These are phyloP conservation scores for Leucoraja erinaceus DNA, from an alignment of 2,113 vertebrate genomes.

Conservation along the genomic window DNA sequence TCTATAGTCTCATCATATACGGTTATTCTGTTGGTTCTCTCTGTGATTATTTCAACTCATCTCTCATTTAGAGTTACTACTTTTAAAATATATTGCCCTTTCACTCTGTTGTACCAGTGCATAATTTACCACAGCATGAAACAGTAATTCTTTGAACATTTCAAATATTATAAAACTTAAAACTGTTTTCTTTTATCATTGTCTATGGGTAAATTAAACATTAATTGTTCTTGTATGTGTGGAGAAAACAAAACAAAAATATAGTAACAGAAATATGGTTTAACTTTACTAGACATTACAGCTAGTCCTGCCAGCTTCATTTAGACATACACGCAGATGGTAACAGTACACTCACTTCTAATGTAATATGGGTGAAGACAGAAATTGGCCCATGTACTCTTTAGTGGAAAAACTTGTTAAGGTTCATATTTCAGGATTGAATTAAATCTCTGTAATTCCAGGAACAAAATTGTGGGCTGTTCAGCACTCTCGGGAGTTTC, in stretches of 20 bases:
- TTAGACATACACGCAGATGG: slow-evolving; percentile 20
- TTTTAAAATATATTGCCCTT: neutral
- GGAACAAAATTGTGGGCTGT: neutral
- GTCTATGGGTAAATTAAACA: neutral
- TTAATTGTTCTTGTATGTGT: neutral
- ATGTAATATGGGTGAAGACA: neutral
- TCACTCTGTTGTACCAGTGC: neutral
- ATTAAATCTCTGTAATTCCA: slow-evolving; percentile 29
- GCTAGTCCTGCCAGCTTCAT: slow-evolving; percentile 24
- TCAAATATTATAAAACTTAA: neutral
- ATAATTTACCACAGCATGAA: neutral
- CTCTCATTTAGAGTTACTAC: neutral
- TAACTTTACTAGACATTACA: slow-evolving; percentile 17
- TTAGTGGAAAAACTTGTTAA: slow-evolving; percentile 37
- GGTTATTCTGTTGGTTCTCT: neutral
- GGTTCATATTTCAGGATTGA: slow-evolving; percentile 23
- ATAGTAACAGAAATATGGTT: neutral
- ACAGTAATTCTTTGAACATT: neutral
- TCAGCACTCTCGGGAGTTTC: neutral
- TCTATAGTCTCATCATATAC: neutral
- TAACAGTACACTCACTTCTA: slow-evolving; percentile 26
- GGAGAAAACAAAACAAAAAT: neutral
- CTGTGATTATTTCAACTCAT: neutral
- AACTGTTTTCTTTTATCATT: neutral
- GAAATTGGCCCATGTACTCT: slow-evolving; percentile 11